Conservation (phyloP, 2,113 vertebrate species). For the Vulpes vulpes region DNA sequence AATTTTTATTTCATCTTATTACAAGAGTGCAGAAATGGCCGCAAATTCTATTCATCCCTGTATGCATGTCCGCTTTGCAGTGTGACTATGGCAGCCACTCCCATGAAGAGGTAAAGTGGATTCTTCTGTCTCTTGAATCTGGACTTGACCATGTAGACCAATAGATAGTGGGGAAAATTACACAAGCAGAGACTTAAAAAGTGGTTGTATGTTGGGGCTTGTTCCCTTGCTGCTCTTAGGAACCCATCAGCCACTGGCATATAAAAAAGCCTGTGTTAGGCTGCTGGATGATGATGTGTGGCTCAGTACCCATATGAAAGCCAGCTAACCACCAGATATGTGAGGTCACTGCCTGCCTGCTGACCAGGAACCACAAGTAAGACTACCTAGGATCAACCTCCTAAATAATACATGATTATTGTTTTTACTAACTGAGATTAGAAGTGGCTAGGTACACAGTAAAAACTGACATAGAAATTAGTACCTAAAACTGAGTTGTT, state of each 20-base stretch:
- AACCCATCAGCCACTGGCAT: neutral
- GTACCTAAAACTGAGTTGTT: neutral
- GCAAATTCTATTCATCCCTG: neutral
- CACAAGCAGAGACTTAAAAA: neutral
- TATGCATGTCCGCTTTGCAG: neutral
- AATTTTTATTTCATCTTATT: conserved; percentile 16
- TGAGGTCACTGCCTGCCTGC: neutral
- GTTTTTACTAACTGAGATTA: neutral
- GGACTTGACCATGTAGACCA: neutral
- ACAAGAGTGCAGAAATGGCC: neutral
- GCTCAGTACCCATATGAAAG: neutral
- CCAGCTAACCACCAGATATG: neutral
- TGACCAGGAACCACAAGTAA: neutral
- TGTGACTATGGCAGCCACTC: neutral
- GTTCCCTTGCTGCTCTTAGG: neutral
- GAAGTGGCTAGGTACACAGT: neutral
- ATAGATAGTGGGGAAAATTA: neutral
- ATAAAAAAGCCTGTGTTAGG: neutral
- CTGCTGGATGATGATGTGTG: neutral
- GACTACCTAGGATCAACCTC: neutral
- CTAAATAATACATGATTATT: neutral
- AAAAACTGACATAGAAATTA: conserved; percentile 23
- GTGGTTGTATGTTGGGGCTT: neutral
- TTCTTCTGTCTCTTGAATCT: neutral
- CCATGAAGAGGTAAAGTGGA: neutral